Conservation (phyloP, 2,113 vertebrate genomes). For the Halcyon senegalensis region DNA sequence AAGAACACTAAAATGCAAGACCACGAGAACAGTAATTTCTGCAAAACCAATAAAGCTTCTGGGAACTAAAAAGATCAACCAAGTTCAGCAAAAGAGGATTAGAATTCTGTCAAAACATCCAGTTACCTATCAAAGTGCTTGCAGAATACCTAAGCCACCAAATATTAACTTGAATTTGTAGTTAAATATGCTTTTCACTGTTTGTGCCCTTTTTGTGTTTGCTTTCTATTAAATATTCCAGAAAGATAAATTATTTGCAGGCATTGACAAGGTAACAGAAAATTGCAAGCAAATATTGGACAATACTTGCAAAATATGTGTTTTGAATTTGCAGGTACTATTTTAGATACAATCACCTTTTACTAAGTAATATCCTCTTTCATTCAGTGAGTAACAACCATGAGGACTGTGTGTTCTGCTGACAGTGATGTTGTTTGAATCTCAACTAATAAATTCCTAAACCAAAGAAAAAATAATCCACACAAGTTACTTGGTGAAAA, state of each 20-base stretch:
- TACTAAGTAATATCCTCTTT: background rate
- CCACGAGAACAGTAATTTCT: background rate
- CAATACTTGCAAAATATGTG: background rate
- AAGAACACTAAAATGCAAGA: background rate
- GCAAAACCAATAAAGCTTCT: background rate
- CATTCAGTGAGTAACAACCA: background rate
- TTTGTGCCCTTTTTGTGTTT: background rate
- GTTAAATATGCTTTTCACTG: background rate
- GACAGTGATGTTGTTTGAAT: background rate
- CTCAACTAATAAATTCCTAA: background rate
- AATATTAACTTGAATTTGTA: background rate
- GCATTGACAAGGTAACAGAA: background rate
- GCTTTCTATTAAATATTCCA: conserved; percentile 8
- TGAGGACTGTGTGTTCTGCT: background rate
- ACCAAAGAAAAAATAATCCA: background rate
- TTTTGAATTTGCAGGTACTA: background rate
- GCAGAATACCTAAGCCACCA: background rate
- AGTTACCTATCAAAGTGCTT: background rate
- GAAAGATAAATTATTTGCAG: background rate
- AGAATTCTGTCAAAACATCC: background rate
- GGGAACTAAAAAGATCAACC: background rate
- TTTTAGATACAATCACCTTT: background rate
- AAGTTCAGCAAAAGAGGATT: background rate
- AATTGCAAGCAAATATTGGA: background rate
- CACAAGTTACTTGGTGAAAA: background rate